Conservation (phyloP, 1,140 invertebrate species). For the Scaptomyza pallida region DNA sequence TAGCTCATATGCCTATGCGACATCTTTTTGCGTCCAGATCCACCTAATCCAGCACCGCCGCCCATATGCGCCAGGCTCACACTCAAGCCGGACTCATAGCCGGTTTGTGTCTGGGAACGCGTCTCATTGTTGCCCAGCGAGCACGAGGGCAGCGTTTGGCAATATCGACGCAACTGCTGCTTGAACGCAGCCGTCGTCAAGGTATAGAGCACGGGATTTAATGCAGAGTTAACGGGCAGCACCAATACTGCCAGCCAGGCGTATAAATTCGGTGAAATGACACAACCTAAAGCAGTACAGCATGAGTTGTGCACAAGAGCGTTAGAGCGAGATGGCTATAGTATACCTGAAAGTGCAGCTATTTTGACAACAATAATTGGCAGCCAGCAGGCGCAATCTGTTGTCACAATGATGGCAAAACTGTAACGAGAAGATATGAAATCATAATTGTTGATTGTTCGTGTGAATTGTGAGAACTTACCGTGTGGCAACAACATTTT, state of each 20-base stretch:
- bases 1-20: constrained; percentile 73
- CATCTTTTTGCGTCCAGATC: constrained; percentile 60
- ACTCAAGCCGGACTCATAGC: constrained; percentile 76
- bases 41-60: constrained; percentile 29
- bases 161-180: constrained; percentile 84
- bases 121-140: constrained; percentile 72
- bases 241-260: constrained; percentile 89
- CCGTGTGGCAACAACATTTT: constrained; percentile 84
- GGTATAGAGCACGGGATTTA: constrained; percentile 90
- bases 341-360: constrained; percentile 85
- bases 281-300: constrained; percentile 70
- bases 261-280: constrained; percentile 85
- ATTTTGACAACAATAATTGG: constrained; percentile 87
- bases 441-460: too few species aligned
- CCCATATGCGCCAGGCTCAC: constrained; percentile 73
- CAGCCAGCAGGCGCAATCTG: constrained; percentile 88
- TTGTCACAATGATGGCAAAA: constrained; percentile 86
- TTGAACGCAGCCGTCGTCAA: constrained; percentile 87
- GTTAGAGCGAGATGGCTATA: background rate
- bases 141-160: constrained; percentile 71
- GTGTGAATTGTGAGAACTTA: too few species aligned
- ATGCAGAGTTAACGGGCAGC: constrained; percentile 88
- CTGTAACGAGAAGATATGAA: constrained; percentile 69
- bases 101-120: constrained; percentile 74
- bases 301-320: constrained; percentile 15